Percentiles rank a stretch among this genome's conserved stretches.
Evolutionary conservation across 2,797 vertebrate species (phyloP).

Genomic region (Helarctos malayanus): DNA sequence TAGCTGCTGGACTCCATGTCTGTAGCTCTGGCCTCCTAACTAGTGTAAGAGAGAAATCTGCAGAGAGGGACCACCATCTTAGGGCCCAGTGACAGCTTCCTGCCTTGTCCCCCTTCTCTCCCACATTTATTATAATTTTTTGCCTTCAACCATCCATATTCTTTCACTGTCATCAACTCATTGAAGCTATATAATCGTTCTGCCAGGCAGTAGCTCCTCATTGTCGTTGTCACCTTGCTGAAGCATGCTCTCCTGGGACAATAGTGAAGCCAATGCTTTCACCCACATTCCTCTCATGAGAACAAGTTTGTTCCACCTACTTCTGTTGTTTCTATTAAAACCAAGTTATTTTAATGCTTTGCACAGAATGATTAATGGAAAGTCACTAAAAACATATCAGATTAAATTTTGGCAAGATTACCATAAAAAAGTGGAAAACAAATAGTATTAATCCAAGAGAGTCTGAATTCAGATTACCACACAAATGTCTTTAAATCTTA

Average conservation of each 20-base stretch:
- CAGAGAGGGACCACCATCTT: background rate
- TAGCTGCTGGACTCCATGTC: background rate
- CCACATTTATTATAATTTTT: background rate
- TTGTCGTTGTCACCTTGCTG: background rate
- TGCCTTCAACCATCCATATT: background rate
- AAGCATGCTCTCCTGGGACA: background rate
- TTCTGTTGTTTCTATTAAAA: background rate
- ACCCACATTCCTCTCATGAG: background rate
- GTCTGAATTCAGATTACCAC: background rate
- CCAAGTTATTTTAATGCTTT: background rate
- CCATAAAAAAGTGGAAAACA: background rate
- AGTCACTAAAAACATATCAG: background rate
- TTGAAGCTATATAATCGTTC: background rate
- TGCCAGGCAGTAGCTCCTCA: background rate
- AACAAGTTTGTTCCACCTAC: background rate
- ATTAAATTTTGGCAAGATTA: background rate
- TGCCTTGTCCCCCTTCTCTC: background rate
- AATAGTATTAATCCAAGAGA: conserved; percentile 4
- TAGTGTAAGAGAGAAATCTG: background rate
- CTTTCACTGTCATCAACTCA: background rate
- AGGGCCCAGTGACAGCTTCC: background rate
- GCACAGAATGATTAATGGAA: background rate
- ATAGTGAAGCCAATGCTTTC: background rate
- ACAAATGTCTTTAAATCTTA: background rate
- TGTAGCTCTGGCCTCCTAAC: background rate